A percentile compares a stretch with the other conserved stretches of the same genome.
Conservation (phyloP, 2,797 vertebrate species). For the Molothrus aeneus region DNA sequence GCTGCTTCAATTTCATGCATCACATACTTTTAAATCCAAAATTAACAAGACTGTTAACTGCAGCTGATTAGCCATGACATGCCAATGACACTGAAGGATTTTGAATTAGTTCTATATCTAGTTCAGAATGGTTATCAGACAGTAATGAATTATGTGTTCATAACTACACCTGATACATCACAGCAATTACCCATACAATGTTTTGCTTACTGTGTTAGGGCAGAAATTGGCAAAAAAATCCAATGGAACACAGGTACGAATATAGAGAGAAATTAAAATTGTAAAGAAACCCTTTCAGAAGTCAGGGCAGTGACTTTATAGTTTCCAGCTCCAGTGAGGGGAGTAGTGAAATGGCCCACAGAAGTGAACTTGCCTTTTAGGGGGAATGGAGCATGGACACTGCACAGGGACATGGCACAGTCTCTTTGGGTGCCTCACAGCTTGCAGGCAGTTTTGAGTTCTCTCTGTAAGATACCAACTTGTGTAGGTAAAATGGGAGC, state of each 20-base stretch:
- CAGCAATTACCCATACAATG: background rate
- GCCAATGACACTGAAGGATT: background rate
- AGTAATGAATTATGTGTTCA: background rate
- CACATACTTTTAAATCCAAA: background rate
- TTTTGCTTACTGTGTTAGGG: background rate
- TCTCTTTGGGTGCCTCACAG: background rate
- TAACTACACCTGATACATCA: background rate
- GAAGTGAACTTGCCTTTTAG: background rate
- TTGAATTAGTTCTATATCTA: background rate
- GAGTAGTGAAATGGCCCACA: background rate
- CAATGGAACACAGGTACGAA: background rate
- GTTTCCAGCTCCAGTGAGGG: background rate
- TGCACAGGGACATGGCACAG: background rate
- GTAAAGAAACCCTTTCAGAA: background rate
- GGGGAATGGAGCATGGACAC: accelerated
- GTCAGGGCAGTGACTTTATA: background rate
- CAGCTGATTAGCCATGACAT: background rate
- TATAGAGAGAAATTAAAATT: background rate
- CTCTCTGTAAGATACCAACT: background rate
- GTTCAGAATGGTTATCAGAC: background rate
- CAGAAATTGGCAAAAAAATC: background rate
- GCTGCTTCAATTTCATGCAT: background rate
- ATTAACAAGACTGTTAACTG: background rate
- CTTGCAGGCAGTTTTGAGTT: background rate
- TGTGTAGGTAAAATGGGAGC: background rate